Evolutionary conservation across 2,888 invertebrate species (phyloP), one percentile per base, ranked within the genome.

Genomic region (Drosophila hamatofila): DNA sequence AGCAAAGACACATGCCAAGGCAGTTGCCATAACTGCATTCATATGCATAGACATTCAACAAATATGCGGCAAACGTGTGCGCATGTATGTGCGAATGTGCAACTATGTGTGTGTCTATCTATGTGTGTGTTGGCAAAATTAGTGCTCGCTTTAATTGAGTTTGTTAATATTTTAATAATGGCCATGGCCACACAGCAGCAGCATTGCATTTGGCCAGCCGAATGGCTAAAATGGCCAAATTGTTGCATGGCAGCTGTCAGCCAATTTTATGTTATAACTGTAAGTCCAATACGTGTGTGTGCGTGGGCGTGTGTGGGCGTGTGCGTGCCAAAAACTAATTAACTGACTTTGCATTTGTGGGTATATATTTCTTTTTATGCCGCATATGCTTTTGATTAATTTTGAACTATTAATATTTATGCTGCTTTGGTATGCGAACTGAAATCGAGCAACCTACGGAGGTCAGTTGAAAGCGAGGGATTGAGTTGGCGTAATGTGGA

Each of bases 121-220:
- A 27, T 60, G 25, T 69, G 55, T 49, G 57, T 64, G 58, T 59
- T 73, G 60, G 73, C 62, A 68, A 82, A 85, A 85, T 83, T 89
- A 84, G 83, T 73, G 74, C 83, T 85, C 73, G 77, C 54, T 86
- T 85, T 89, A 86, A 86, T 86, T 88, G 90, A 86, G 86, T 86
- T 88, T 88, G 86, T 86, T 89, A 89, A 89, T 86, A 89, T 83
- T 86, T 86, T 79, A 86, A 88, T 83, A 85, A 89, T 79, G 77
- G 84, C 73, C 61, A 68, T 12, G 64, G 55, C 27, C 55, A 54
- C 2, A 54, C 48, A 7, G 30, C 33, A 51, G 49, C 51, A 69
- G 70, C 67, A 86, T 68, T 78, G 70, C 88, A 72, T 66, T 66
- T 72, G 63, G 59, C 48, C 76, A 67, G 56, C 46, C 58, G 68